Evolutionary conservation across 2,888 invertebrate species (phyloP), one percentile per base, ranked within the genome.

Genomic region (Torymus aiolomorphi): DNA sequence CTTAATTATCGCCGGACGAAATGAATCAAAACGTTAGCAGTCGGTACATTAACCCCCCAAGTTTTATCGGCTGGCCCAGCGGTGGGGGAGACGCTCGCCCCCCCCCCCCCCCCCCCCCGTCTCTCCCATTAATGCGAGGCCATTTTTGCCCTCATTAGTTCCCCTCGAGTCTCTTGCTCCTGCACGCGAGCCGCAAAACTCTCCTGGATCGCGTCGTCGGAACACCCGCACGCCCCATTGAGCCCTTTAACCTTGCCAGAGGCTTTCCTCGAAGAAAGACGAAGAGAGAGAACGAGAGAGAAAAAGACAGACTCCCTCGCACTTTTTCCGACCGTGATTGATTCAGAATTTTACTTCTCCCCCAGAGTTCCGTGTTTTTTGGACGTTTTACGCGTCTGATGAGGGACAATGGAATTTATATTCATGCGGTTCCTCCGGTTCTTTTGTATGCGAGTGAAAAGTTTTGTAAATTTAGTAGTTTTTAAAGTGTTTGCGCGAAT

Each of bases 221-320:
- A 56, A 78, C 65, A 72, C n/a, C 51, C 61, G 12, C 63, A 65
- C 65, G 65, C 51, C n/a, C 66, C 75, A 79, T 79, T 75, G 71
- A 65, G 57, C 57, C 79, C 65, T 75, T 79, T 75, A 52, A 61
- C 62, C 18, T 24, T 57, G 3, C 14, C n/a, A 20, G 54, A 31
- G 56, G 13, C 52, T 72, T 16, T 72, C 14, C 51, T 52, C 65
- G 31, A 52, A 20, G 51, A 42, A 18, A 20, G 0, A 56, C 3
- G 20, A 2, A 20, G 20, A 20, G 20, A n/a, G n/a, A n/a, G n/a
- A n/a, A 20, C 20, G 31, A 24, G 24, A 3, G 31, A 31, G 2
- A 31, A 8, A 31, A 31, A 31, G 31, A 31, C 2, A 31, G 31
- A 31, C 31, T 31, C 14, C 57, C 31, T 42, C 54, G n/a, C 14